These are phyloP conservation scores for Arrhamphus sclerolepis DNA, from an alignment of 2,797 vertebrate genomes.

Conservation along the genomic window DNA sequence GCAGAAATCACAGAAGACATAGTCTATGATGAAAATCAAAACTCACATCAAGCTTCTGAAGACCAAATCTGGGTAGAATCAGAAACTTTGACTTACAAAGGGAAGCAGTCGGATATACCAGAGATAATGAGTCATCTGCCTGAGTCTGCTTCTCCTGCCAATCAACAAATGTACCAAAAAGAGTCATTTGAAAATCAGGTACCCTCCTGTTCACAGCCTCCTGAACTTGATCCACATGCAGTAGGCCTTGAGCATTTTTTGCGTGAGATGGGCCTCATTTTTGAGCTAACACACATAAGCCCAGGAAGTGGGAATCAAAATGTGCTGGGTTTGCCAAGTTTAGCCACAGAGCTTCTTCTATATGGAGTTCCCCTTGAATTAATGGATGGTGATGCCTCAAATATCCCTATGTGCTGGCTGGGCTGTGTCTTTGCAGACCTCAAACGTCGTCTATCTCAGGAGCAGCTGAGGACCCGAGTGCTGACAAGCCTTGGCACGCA, in stretches of 20 bases:
- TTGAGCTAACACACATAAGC: slow-evolving; percentile 77
- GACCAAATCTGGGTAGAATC: slow-evolving; percentile 10
- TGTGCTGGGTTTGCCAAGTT: slow-evolving; percentile 75
- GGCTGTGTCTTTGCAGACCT: slow-evolving; percentile 80
- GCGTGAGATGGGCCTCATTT: slow-evolving; percentile 85
- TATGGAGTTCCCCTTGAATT: slow-evolving; percentile 84
- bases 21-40: slow-evolving; percentile 2
- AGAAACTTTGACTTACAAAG: not conserved
- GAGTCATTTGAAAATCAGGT: slow-evolving; percentile 13
- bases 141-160: not conserved
- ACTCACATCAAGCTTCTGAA: not conserved
- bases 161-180: slow-evolving; percentile 13
- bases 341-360: slow-evolving; percentile 82
- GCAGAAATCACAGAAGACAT: not conserved
- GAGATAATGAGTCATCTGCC: not conserved
- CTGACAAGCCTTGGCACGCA: slow-evolving; percentile 75
- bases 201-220: slow-evolving; percentile 1
- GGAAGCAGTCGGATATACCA: slow-evolving; percentile 7
- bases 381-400: slow-evolving; percentile 83
- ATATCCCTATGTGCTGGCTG: slow-evolving; percentile 81
- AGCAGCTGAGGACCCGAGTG: slow-evolving; percentile 70
- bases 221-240: slow-evolving; percentile 36
- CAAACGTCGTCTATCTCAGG: slow-evolving; percentile 73
- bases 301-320: slow-evolving; percentile 61
- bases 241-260: slow-evolving; percentile 86